These are phyloP conservation scores for Anhinga rufa DNA, from an alignment of 2,113 vertebrate species.

Conservation along the genomic window DNA sequence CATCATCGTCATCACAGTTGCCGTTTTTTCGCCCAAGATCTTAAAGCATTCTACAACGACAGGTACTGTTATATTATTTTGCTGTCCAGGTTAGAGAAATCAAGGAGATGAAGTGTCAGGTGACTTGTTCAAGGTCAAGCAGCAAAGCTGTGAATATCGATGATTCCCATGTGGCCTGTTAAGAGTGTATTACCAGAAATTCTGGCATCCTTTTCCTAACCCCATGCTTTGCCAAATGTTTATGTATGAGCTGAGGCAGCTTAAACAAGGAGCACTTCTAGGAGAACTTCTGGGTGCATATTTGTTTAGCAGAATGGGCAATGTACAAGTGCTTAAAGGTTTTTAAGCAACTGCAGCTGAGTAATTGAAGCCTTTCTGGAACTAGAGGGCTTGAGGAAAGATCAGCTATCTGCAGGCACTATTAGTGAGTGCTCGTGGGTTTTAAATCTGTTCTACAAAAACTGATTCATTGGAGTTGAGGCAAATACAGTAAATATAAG, in stretches of 20 bases:
- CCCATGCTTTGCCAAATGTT: neutral
- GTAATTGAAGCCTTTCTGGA: constrained; percentile 4
- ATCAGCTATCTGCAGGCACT: neutral
- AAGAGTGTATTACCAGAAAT: neutral
- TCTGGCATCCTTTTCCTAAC: neutral
- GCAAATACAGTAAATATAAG: neutral
- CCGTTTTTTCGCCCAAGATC: neutral
- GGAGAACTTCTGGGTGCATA: neutral
- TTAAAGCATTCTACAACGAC: neutral
- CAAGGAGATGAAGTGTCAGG: neutral
- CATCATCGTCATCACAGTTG: neutral
- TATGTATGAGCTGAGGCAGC: neutral
- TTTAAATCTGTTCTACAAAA: neutral
- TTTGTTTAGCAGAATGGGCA: neutral
- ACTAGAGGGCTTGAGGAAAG: neutral
- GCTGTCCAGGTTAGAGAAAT: neutral
- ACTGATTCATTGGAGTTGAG: neutral
- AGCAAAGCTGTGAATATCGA: neutral
- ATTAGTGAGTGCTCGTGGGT: neutral
- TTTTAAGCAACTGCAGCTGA: constrained; percentile 5
- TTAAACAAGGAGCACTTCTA: neutral
- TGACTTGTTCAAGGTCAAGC: neutral
- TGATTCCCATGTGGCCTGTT: neutral
- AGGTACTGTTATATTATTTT: neutral
- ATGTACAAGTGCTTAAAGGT: neutral